These are phyloP conservation scores for Tauraco erythrolophus DNA, from an alignment of 2,113 vertebrate genomes.

Conservation along the genomic window DNA sequence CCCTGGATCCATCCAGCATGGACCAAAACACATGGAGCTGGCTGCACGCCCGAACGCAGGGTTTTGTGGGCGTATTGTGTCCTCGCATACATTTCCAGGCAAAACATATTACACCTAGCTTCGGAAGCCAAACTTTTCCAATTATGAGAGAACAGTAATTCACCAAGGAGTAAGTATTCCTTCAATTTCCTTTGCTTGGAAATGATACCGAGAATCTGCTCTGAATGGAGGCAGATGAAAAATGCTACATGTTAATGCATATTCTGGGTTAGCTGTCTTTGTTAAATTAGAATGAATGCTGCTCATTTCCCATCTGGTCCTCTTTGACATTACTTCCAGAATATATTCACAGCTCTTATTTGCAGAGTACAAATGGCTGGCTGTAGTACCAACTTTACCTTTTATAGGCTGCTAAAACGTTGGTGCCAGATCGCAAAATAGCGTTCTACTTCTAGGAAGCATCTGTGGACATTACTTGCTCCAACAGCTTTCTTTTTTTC, in stretches of 20 bases:
- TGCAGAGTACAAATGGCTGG: slow-evolving; percentile 66
- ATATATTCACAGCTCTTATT: slow-evolving; percentile 73
- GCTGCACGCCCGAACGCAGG: background rate
- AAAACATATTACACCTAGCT: slow-evolving; percentile 56
- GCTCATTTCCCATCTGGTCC: slow-evolving; percentile 75
- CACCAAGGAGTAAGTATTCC: slow-evolving; percentile 52
- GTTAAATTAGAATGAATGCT: slow-evolving; percentile 71
- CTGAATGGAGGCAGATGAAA: slow-evolving; percentile 65
- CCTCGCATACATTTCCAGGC: slow-evolving; percentile 55
- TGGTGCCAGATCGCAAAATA: slow-evolving; percentile 63
- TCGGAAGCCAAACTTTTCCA: slow-evolving; percentile 14
- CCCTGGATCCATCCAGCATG: slow-evolving; percentile 19
- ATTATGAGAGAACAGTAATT: slow-evolving; percentile 36
- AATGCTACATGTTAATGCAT: slow-evolving; percentile 64
- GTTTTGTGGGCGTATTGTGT: slow-evolving; percentile 50
- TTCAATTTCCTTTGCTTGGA: slow-evolving; percentile 60
- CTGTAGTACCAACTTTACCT: slow-evolving; percentile 72
- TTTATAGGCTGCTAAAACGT: slow-evolving; percentile 63
- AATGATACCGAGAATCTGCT: slow-evolving; percentile 54
- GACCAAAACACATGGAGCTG: slow-evolving; percentile 14
- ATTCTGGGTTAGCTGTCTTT: slow-evolving; percentile 70
- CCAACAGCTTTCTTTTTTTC: slow-evolving; percentile 56
- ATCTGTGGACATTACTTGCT: slow-evolving; percentile 53
- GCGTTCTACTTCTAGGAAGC: slow-evolving; percentile 57
- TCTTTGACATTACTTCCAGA: slow-evolving; percentile 72